Conservation (phyloP, 2,797 vertebrate genomes). For the Falco rusticolus region DNA sequence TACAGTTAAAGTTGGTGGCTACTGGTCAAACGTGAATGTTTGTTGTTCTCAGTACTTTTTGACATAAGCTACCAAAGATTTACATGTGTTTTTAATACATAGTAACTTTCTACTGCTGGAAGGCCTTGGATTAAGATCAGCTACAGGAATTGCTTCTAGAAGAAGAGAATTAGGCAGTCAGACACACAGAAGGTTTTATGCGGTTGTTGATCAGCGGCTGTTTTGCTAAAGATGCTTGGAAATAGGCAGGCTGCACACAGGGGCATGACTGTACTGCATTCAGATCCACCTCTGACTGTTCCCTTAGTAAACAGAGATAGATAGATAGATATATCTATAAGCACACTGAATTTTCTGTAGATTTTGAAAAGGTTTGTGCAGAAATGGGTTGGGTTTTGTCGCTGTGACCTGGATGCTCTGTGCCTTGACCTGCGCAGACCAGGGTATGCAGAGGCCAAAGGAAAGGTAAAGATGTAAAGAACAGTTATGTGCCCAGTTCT, state of each 20-base stretch:
- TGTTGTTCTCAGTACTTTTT: constrained; percentile 46
- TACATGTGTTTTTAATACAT: constrained; percentile 49
- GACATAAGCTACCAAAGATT: constrained; percentile 15
- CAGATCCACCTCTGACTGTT: neutral
- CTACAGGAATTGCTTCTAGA: neutral
- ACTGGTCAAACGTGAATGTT: constrained; percentile 23
- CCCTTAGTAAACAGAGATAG: neutral
- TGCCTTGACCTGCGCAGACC: neutral
- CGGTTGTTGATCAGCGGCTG: neutral
- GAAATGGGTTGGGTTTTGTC: neutral
- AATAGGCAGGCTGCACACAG: neutral
- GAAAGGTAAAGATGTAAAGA: neutral
- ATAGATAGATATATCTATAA: too few relatives aligned
- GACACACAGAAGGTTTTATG: neutral
- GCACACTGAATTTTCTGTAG: neutral
- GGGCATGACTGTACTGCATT: neutral
- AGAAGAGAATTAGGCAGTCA: neutral
- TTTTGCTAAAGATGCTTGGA: neutral
- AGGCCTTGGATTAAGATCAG: constrained; percentile 8
- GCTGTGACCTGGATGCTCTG: neutral
- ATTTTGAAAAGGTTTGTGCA: neutral
- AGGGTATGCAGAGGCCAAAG: neutral
- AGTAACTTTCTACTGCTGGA: constrained; percentile 36
- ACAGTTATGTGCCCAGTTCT: neutral
- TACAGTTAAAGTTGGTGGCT: constrained; percentile 7